Evolutionary conservation across 2,888 invertebrate species (phyloP), one percentile per base, ranked within the genome.

Genomic region (Andrena trimmerana): DNA sequence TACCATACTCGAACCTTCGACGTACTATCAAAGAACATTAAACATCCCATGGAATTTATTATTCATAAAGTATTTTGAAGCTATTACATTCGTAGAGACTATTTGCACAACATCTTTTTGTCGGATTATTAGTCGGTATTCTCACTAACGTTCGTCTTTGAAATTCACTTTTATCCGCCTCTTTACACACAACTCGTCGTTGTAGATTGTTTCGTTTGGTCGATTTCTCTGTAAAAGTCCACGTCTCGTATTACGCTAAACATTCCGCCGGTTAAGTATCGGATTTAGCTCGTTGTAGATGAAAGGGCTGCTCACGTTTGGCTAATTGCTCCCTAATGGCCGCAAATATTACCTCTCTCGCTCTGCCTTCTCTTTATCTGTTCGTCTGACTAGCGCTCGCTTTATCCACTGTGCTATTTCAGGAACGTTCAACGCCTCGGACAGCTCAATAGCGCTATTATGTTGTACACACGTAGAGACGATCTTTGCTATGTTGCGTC

Each of bases 301-400:
- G 87, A 87, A 87, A 87, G 77, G 74, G 84, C 60, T 59, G 78
- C 70, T 84, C 71, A 63, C 72, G 84, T 71, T 57, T 66, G 69
- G 76, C 86, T 89, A 87, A 87, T 86, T 87, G 84, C 81, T 88
- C 81, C 83, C 86, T 87, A 88, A 87, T 86, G 83, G 84, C 86
- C 70, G 78, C 74, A 79, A 84, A 88, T 87, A 80, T 69, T 72
- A 73, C 62, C 81, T 72, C 20, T 57, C 74, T 74, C 67, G 54
- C 62, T 42, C 79, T 70, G 31, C 36, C 71, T 54, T 8, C 57
- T 29, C 67, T 71, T 65, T 72, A 65, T 85, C 72, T 50, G 71
- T 69, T 68, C 71, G 74, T 71, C 66, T 27, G 68, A 27, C 20
- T 71, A 73, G 52, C n/a, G 29, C 48, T 59, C 27, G 62, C 29